phyloP scores from a whole-genome alignment of 2,113 vertebrate species.

The Chloropsis hardwickii region DNA sequence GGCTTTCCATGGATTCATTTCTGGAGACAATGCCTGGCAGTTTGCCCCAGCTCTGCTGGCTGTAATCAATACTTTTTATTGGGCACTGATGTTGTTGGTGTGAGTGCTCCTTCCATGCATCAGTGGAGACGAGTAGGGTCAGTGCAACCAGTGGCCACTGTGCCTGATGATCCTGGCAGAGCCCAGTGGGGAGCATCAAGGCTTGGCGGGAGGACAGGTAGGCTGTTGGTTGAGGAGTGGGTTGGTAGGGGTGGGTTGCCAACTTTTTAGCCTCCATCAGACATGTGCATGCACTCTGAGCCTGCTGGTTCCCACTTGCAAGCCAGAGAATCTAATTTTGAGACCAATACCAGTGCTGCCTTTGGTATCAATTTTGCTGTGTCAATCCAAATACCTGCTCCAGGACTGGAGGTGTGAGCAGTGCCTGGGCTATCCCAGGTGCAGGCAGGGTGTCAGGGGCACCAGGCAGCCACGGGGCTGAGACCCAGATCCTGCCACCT shows the following conservation, averaged over 20 bases:
- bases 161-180: neutral
- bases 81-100: neutral
- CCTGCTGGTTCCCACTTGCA: neutral
- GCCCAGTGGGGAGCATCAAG: neutral
- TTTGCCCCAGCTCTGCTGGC: neutral
- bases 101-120: neutral
- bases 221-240: no score
- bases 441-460: neutral
- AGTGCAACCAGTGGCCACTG: neutral
- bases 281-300: fast-evolving
- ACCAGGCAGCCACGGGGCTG: neutral
- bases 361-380: neutral
- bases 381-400: fast-evolving
- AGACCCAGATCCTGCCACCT: fast-evolving
- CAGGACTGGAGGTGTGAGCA: fast-evolving
- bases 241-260: neutral
- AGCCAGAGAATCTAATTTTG: neutral
- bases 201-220: neutral
- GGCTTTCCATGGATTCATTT: neutral
- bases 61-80: neutral
- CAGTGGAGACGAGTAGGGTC: neutral
- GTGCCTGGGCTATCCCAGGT: neutral
- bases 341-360: neutral
- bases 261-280: neutral
- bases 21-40: neutral